Evolutionary conservation across 2,888 invertebrate genomes (phyloP), one percentile per base, ranked within the genome.

Genomic region (Heliconius hortense): DNA sequence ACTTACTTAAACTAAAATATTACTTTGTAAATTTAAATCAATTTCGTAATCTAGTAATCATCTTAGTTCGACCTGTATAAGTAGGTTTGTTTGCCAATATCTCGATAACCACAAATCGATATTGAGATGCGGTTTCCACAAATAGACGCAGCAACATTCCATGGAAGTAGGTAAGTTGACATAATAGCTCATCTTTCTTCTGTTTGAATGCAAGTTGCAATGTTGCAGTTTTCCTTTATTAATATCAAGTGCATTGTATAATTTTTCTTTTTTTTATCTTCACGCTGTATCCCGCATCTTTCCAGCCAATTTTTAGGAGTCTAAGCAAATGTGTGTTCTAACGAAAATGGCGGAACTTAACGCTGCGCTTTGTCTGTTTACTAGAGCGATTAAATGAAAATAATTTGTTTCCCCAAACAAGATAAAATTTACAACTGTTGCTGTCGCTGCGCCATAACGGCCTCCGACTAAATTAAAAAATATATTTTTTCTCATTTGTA

Each of bases 111-210:
- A 15, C 64, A 66, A 66, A 66, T 66, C 39, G 64, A 66, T 66
- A 66, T 66, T 39, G 39, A 66, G 64, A 39, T 66, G 64, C 24
- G 64, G 64, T 66, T 66, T 66, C 64, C 64, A 66, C 64, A 66
- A 39, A 66, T 39, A 66, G 64, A 39, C 64, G 35, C 64, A 15
- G 64, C 64, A n/a, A 66, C 64, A 66, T 66, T 66, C 64, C 64
- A 39, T 66, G 64, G 31, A 66, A 66, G 64, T 66, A 66, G 64
- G 64, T 66, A 13, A 66, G 64, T 66, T 66, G 64, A 66, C 39
- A 66, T 66, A 66, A 64, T 35, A 39, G 64, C 39, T 66, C 39
- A 66, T 66, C 64, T 66, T 66, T 66, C 64, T 66, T 66, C 35
- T 66, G 64, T 66, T 66, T 64, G 64, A 64, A 66, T n/a, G 15